These are phyloP conservation scores for Brachionus calyciflorus DNA, from an alignment of 1,140 invertebrate genomes.

Conservation along the genomic window DNA sequence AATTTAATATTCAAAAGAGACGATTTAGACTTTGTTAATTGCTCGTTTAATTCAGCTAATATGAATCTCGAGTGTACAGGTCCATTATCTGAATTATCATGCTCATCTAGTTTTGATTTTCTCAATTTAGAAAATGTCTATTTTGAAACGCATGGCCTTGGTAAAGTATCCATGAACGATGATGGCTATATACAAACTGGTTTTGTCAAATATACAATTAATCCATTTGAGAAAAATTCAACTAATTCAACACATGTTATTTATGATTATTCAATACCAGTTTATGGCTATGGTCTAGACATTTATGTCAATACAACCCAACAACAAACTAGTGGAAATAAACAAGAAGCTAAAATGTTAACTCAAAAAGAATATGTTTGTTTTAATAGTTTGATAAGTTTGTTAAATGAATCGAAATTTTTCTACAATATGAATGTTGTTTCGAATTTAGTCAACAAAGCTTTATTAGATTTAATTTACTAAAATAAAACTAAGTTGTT, in stretches of 20 bases:
- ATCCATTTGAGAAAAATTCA: not conserved
- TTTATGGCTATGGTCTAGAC: slow-evolving; percentile 12
- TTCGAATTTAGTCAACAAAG: not conserved
- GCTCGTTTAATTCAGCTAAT: not conserved
- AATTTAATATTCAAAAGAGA: not conserved
- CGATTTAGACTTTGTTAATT: not conserved
- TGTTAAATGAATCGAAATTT: slow-evolving; percentile 25
- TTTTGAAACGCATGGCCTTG: not conserved
- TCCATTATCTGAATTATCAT: slow-evolving; percentile 2
- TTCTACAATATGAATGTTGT: slow-evolving; percentile 14
- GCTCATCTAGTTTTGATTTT: not conserved
- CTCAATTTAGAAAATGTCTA: not conserved
- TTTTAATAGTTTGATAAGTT: not conserved
- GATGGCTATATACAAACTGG: not conserved
- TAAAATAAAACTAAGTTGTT: slow-evolving; percentile 1
- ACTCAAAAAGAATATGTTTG: not conserved
- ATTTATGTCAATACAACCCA: not conserved
- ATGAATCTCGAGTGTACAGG: not conserved
- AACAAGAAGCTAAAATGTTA: not conserved
- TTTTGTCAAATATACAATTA: not conserved
- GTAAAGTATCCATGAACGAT: not conserved
- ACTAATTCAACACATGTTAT: not conserved
- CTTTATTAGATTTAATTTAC: not conserved
- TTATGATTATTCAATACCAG: not conserved
- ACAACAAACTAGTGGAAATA: not conserved